These are phyloP conservation scores for Catocala nupta DNA, from an alignment of 2,888 invertebrate species.

Conservation along the genomic window DNA sequence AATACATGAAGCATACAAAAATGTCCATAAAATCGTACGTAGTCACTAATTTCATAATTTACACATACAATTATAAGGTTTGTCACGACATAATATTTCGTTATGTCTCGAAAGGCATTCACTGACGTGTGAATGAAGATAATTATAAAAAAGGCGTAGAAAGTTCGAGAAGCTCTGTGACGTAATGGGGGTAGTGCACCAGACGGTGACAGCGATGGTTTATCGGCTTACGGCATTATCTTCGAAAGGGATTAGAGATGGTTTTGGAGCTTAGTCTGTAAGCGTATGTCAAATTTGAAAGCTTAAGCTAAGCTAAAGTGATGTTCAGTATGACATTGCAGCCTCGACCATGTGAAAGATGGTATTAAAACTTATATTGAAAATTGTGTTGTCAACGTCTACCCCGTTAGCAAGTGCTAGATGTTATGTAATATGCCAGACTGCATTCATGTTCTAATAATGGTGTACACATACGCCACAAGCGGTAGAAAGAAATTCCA, in stretches of 20 bases:
- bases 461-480: too few species aligned
- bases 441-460: too few species aligned
- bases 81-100: slow-evolving; percentile 45
- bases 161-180: slow-evolving; percentile 45
- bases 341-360: too few species aligned
- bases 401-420: too few species aligned
- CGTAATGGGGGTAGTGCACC: slow-evolving; percentile 38
- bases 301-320: slow-evolving; percentile 13
- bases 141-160: slow-evolving; percentile 52
- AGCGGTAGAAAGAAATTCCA: too few species aligned
- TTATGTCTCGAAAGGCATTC: slow-evolving; percentile 35
- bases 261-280: slow-evolving; percentile 33
- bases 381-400: too few species aligned
- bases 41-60: slow-evolving; percentile 34
- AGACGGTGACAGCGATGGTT: slow-evolving; percentile 34
- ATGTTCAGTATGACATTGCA: background rate
- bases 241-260: slow-evolving; percentile 40
- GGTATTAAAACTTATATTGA: too few species aligned
- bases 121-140: slow-evolving; percentile 53
- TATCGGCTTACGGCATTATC: slow-evolving; percentile 47
- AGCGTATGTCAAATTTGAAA: slow-evolving; percentile 37
- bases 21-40: slow-evolving; percentile 19
- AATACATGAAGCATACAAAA: slow-evolving; percentile 22
- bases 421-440: too few species aligned
- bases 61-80: slow-evolving; percentile 35